Evolutionary conservation across 2,797 vertebrate genomes (phyloP).

Genomic region (Pampus argenteus): DNA sequence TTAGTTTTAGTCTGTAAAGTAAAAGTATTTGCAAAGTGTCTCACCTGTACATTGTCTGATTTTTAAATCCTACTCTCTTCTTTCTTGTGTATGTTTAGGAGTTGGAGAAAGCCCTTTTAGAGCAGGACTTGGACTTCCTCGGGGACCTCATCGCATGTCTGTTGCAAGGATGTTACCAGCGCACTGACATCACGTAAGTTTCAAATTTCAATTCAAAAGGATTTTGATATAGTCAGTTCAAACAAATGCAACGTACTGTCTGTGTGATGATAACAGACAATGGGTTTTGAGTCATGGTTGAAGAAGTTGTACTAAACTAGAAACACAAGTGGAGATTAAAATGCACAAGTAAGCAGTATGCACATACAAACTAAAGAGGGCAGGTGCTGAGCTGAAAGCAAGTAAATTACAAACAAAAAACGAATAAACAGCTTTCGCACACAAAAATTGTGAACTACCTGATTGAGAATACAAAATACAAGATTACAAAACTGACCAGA

Average conservation of each 20-base stretch:
- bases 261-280: not conserved
- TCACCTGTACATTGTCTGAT: not conserved
- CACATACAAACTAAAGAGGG: no score
- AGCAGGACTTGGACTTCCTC: conserved; percentile 94
- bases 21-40: not conserved
- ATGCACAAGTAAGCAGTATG: no score
- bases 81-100: conserved; percentile 84
- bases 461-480: no score
- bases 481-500: no score
- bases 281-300: not conserved
- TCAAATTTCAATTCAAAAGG: not conserved
- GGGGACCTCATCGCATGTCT: conserved; percentile 94
- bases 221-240: not conserved
- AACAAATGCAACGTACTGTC: not conserved
- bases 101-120: conserved; percentile 94
- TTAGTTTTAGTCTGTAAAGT: not conserved
- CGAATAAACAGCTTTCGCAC: no score
- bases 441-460: no score
- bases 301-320: not conserved
- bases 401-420: no score
- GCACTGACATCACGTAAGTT: conserved; percentile 97
- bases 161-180: conserved; percentile 98
- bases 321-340: not conserved
- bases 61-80: conserved; percentile 12
- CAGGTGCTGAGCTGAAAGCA: no score